phyloP scores from a whole-genome alignment of 2,113 vertebrate genomes.

The Corynorhinus townsendii region DNA sequence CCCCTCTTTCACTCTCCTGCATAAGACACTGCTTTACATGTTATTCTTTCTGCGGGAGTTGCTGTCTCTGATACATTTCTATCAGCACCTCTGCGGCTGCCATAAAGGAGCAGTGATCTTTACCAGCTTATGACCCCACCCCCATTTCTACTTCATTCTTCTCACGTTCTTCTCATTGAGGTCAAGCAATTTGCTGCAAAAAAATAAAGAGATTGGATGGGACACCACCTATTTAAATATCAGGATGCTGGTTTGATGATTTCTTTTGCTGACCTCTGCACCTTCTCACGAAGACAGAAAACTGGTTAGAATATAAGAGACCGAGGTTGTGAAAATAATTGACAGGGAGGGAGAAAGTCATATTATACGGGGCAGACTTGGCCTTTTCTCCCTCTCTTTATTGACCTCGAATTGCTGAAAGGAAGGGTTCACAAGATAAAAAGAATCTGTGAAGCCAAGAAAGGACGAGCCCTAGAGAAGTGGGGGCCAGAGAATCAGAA shows the following conservation, averaged over 20 bases:
- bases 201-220: constrained; percentile 14
- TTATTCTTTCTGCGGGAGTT: neutral
- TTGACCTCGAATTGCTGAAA: constrained; percentile 60
- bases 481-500: neutral
- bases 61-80: constrained; percentile 54
- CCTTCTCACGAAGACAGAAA: neutral
- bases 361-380: constrained; percentile 39
- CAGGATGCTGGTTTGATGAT: neutral
- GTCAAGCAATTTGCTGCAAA: constrained; percentile 66
- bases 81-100: constrained; percentile 39
- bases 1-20: constrained; percentile 37
- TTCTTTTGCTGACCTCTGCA: constrained; percentile 45
- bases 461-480: neutral
- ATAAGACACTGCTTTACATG: constrained; percentile 26
- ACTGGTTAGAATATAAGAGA: constrained; percentile 53
- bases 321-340: constrained; percentile 42
- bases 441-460: constrained; percentile 51
- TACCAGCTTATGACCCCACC: constrained; percentile 15
- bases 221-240: constrained; percentile 38
- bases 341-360: constrained; percentile 4
- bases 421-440: constrained; percentile 51
- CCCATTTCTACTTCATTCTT: constrained; percentile 30
- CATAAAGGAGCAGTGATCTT: constrained; percentile 54
- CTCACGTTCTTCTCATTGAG: constrained; percentile 41
- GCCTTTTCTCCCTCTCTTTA: constrained; percentile 54